Conservation (phyloP, 1,140 invertebrate species). For the Pachypsylla venusta region DNA sequence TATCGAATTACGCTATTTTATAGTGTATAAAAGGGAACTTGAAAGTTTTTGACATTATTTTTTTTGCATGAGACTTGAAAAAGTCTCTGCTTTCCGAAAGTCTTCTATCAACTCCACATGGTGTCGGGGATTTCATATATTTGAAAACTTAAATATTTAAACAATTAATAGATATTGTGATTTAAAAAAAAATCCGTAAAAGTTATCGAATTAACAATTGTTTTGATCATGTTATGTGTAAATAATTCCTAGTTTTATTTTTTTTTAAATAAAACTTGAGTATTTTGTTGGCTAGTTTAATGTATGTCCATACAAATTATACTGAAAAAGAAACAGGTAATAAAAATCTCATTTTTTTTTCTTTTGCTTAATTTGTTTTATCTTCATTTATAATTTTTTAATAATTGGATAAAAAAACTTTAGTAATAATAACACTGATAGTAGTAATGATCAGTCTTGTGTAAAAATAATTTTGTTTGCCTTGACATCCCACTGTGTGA, state of each 20-base stretch:
- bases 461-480: too few species aligned
- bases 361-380: not conserved
- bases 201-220: too few species aligned
- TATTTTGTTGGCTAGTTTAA: not conserved
- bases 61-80: conserved; percentile 3
- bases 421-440: not conserved
- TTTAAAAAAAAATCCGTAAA: too few species aligned
- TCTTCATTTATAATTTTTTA: conserved; percentile 4
- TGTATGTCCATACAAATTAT: conserved; percentile 3
- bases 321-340: not conserved
- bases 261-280: conserved; percentile 6
- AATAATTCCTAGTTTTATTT: conserved; percentile 7
- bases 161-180: too few species aligned
- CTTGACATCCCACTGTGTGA: not conserved
- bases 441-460: too few species aligned
- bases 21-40: too few species aligned
- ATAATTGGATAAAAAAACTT: not conserved
- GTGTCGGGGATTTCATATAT: conserved; percentile 33
- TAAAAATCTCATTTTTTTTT: not conserved
- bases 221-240: not conserved
- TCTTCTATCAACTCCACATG: conserved; percentile 36
- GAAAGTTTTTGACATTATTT: not conserved
- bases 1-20: too few species aligned
- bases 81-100: conserved; percentile 4
- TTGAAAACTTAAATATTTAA: too few species aligned